Base-by-base conservation (phyloP, 2,113 vertebrate genomes). In the Rhinopomastus cyanomelas region DNA sequence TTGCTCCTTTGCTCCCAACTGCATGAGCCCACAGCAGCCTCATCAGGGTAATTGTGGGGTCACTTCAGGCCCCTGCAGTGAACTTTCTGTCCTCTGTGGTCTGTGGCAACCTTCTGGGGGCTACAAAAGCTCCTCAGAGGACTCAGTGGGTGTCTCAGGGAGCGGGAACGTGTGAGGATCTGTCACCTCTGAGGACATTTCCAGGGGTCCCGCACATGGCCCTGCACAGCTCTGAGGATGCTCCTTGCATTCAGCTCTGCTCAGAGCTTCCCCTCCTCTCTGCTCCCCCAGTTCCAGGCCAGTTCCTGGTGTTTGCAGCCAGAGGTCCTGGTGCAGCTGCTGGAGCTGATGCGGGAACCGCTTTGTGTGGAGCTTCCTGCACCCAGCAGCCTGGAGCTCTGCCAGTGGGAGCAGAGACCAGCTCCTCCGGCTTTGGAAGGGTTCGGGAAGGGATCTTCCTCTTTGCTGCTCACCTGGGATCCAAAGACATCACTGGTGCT, bases 401-500 rank as follows among this genome's bases (percentile, higher is more conserved):
- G 66, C 69, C 16, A 3, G 20, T 4, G 2, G 10, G 59, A 51
- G 39, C 44, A 39, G 46, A 12, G 17, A 15, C 19, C 12, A 2
- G 21, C 2, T 36, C 64, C 59, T 29, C 36, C 15, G 92, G 16
- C 4, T 27, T 23, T 4, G 19, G 16, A 42, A 56, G 56, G 8
- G 34, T 22, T 26, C 52, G 1, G 16, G 56, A 32, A 64, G 44
- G 46, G 55, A 65, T 7, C 59, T 68, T 15, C 53, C 19, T 26
- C 1, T 19, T 42, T 7, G 8, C 60, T 19, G 42, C 69, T 81
- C 3, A 9, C 42, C 73, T 4, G 48, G 8, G 8, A 67, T 42
- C 5, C 60, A 34, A 6, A 3, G 11, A 2, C 1, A 3, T 5
- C 5, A 0, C 44, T 5, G 46, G 8, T 6, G 30, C 2, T 10